Conservation (phyloP, 2,797 vertebrate species). For the Lateolabrax maculatus region DNA sequence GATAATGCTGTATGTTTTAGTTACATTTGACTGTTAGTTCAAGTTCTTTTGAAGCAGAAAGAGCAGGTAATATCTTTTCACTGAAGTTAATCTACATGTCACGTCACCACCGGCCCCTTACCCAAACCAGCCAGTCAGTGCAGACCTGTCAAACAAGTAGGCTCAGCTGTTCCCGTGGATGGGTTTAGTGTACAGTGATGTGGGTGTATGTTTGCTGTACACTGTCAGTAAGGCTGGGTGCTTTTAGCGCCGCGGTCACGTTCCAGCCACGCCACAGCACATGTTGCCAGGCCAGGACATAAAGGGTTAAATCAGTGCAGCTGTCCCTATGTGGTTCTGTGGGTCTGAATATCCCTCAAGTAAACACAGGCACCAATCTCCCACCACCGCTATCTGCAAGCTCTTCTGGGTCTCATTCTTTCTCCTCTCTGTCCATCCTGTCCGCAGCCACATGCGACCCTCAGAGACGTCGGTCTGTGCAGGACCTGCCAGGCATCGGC, state of each 20-base stretch:
- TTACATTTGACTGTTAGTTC: too few species aligned
- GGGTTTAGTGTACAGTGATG: constrained; percentile 60
- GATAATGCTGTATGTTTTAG: neutral
- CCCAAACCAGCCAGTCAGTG: constrained; percentile 72
- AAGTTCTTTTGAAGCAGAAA: too few species aligned
- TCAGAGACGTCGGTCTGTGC: constrained; percentile 96
- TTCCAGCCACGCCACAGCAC: constrained; percentile 67
- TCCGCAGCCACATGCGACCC: constrained; percentile 90
- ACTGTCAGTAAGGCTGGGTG: constrained; percentile 13
- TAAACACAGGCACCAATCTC: constrained; percentile 20
- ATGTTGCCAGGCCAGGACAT: constrained; percentile 79
- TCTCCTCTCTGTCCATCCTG: constrained; percentile 53
- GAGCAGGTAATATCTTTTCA: neutral
- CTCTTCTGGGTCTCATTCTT: constrained; percentile 74
- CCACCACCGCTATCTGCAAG: constrained; percentile 11
- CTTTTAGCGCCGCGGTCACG: constrained; percentile 67
- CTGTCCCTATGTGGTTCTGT: constrained; percentile 73
- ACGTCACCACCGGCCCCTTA: constrained; percentile 4
- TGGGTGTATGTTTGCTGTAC: constrained; percentile 41
- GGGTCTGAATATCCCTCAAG: constrained; percentile 50
- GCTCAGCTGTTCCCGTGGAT: constrained; percentile 68
- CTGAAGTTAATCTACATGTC: neutral
- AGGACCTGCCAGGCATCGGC: constrained; percentile 93
- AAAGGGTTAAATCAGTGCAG: constrained; percentile 87
- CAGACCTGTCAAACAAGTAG: constrained; percentile 63